Evolutionary conservation across 2,113 vertebrate species (phyloP).

Genomic region (Ammospiza caudacuta): DNA sequence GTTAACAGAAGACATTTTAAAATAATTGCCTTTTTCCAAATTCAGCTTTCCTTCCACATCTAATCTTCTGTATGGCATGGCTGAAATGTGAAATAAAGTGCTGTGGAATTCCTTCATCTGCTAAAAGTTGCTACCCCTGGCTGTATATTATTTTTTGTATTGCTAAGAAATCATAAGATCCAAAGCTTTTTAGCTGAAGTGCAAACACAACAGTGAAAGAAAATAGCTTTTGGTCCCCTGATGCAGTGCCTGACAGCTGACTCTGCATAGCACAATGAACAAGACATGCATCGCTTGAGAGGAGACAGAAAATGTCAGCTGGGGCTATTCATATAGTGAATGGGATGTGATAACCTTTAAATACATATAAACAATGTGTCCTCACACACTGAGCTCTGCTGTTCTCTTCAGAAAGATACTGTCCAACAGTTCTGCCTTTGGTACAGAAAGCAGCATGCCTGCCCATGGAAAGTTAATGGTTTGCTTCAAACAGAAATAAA

Average conservation of each 20-base stretch:
- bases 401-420: conserved; percentile 43
- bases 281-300: conserved; percentile 65
- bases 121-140: conserved; percentile 19
- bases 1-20: background rate
- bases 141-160: conserved; percentile 30
- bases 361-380: conserved; percentile 70
- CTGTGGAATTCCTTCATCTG: background rate
- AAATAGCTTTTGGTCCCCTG: conserved; percentile 46
- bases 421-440: conserved; percentile 12
- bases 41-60: background rate
- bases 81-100: conserved; percentile 6
- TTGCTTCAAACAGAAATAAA: background rate
- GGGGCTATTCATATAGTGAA: conserved; percentile 61
- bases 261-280: conserved; percentile 61
- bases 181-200: conserved; percentile 62
- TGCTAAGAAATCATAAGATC: conserved; percentile 58
- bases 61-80: background rate
- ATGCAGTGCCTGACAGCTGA: conserved; percentile 64
- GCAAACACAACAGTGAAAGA: conserved; percentile 64
- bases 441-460: background rate
- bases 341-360: conserved; percentile 70
- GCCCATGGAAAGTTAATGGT: background rate
- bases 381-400: conserved; percentile 55
- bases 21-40: background rate
- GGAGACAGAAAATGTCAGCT: conserved; percentile 61